Evolutionary conservation across 2,888 invertebrate species (phyloP).

Genomic region (Acanthosoma haemorrhoidale): DNA sequence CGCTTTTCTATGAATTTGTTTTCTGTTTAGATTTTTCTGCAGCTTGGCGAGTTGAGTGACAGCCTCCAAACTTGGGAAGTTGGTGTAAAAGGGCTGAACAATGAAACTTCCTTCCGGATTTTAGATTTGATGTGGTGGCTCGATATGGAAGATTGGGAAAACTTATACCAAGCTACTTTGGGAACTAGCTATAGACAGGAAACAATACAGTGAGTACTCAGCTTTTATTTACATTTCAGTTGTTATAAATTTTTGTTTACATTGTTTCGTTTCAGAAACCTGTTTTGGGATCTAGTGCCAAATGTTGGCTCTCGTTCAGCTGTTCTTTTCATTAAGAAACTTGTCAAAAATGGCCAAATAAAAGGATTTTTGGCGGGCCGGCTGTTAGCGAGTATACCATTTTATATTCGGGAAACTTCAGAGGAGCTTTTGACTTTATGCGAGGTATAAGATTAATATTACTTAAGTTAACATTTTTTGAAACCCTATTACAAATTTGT

Average conservation of each 20-base stretch:
- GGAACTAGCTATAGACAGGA: slow-evolving; percentile 71
- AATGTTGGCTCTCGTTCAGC: slow-evolving; percentile 63
- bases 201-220: slow-evolving; percentile 52
- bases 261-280: slow-evolving; percentile 50
- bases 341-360: slow-evolving; percentile 57
- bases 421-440: slow-evolving; percentile 44
- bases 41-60: slow-evolving; percentile 41
- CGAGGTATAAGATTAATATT: slow-evolving; percentile 40
- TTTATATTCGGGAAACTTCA: slow-evolving; percentile 59
- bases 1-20: too few species aligned
- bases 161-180: slow-evolving; percentile 44
- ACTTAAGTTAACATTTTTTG: neutral
- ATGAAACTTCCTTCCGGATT: slow-evolving; percentile 47
- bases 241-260: neutral
- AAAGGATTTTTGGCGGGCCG: slow-evolving; percentile 61
- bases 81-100: slow-evolving; percentile 45
- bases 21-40: slow-evolving; percentile 38
- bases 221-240: neutral
- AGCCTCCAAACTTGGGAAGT: slow-evolving; percentile 42
- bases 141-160: slow-evolving; percentile 45
- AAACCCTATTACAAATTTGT: neutral
- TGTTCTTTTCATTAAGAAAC: slow-evolving; percentile 58
- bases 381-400: slow-evolving; percentile 62
- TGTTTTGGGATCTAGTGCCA: slow-evolving; percentile 66
- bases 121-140: slow-evolving; percentile 48